Evolutionary conservation across 2,113 vertebrate genomes (phyloP), one percentile per base, ranked within the genome.

Genomic region (Todiramphus saurophagus): DNA sequence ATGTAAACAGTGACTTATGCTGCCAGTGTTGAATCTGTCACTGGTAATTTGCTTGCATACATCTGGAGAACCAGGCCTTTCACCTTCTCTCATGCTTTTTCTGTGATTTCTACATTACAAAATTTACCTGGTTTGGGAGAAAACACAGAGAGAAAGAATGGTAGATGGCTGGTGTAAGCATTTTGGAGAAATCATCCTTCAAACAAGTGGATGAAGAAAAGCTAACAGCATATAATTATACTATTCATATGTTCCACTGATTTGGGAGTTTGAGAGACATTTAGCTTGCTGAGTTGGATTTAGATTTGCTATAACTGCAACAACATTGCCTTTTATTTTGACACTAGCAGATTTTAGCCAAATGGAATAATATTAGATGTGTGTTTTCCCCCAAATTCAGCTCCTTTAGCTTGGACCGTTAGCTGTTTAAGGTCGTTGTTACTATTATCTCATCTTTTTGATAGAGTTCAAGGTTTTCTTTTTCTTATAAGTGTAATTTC

Each of bases 261-360:
- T 97, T 63, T 90, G 30, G 58, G 50, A 69, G n/a, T 68, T 84
- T 64, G 33, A 95, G 83, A 91, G 79, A 8, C 50, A 86, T 94
- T 93, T 85, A 93, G 18, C 28, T 95, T 90, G 28, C 81, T 90
- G 87, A 89, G 67, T 37, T 93, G 67, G 76, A 89, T 92, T 93
- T 97, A 83, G 8, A 51, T 95, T 94, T 95, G 18, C 62, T 95
- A 4, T 77, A 66, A 78, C 13, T 78, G 44, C 24, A 95, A 86
- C 30, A 56, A 18, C 30, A 46, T 53, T 96, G 51, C 28, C 75
- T 92, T 93, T 95, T 94, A 83, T 95, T 95, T 91, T 81, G 64
- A 44, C 46, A 53, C 21, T 87, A 76, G 24, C 28, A 79, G 33
- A 28, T 37, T 80, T 77, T 56, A 87, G 39, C 41, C 60, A 94